Evolutionary conservation across 2,797 vertebrate species (phyloP).

Genomic region (Mycteria americana): DNA sequence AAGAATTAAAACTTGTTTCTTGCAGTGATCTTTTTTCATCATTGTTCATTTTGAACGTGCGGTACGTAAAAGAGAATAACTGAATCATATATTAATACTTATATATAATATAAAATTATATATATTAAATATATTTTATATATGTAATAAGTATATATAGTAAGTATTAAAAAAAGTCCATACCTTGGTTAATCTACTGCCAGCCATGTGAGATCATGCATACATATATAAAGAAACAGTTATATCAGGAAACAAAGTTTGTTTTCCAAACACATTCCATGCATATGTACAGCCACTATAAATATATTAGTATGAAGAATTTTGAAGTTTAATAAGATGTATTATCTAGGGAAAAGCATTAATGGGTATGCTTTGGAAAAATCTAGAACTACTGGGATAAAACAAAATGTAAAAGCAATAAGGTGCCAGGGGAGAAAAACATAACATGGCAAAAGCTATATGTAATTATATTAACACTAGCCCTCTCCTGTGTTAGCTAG

Average conservation of each 20-base stretch:
- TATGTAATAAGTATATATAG: too few relatives aligned
- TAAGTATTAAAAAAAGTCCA: background rate
- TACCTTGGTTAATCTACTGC: background rate
- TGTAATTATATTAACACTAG: background rate
- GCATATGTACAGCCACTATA: background rate
- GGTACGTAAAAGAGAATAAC: background rate
- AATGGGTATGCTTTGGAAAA: background rate
- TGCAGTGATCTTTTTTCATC: background rate
- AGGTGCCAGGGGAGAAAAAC: background rate
- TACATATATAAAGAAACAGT: background rate
- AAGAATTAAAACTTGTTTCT: background rate
- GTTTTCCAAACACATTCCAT: background rate
- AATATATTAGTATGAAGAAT: background rate
- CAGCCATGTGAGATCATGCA: background rate
- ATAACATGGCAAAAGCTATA: background rate
- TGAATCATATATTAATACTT: background rate
- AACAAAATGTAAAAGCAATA: background rate
- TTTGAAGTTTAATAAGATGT: background rate
- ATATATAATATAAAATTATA: too few relatives aligned
- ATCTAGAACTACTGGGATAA: background rate
- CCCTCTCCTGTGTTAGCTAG: background rate
- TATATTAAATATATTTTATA: too few relatives aligned
- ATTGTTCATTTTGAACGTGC: background rate
- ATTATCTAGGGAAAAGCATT: background rate
- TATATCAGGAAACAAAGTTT: background rate